Conservation (phyloP, 2,797 vertebrate species). For the Acanthornis magna region DNA sequence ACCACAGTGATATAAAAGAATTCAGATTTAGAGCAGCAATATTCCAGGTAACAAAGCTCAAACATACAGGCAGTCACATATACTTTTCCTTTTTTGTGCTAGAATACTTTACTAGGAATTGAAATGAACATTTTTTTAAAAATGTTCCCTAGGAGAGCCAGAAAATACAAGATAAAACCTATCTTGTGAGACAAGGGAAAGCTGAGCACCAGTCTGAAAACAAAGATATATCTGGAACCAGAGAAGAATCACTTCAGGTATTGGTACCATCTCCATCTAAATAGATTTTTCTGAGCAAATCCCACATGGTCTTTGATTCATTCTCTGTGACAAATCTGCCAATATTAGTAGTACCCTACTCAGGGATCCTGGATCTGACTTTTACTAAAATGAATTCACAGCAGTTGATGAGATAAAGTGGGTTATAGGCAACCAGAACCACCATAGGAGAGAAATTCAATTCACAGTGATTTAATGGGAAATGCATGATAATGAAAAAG, state of each 20-base stretch:
- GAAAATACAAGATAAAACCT: constrained; percentile 70
- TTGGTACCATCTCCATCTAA: not conserved
- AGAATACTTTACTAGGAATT: not conserved
- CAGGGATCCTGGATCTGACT: not conserved
- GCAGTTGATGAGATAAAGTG: not conserved
- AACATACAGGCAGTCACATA: not conserved
- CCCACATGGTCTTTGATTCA: not conserved
- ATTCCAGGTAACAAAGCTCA: constrained; percentile 63
- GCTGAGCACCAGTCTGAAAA: not conserved
- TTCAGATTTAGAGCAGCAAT: constrained; percentile 77
- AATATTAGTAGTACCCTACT: not conserved
- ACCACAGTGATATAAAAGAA: constrained; percentile 80
- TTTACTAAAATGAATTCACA: not conserved
- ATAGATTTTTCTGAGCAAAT: not conserved
- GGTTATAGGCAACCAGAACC: not conserved
- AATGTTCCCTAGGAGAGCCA: constrained; percentile 51
- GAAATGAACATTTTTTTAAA: not conserved
- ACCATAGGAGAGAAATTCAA: not conserved
- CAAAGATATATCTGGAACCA: not conserved
- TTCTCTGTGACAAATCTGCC: not conserved
- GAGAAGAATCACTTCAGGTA: constrained; percentile 54
- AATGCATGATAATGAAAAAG: not conserved
- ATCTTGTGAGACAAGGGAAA: constrained; percentile 73
- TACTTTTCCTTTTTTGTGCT: not conserved
- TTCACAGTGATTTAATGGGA: not conserved